These are phyloP conservation scores for Otus scops DNA, from an alignment of 2,797 vertebrate species.

Conservation along the genomic window DNA sequence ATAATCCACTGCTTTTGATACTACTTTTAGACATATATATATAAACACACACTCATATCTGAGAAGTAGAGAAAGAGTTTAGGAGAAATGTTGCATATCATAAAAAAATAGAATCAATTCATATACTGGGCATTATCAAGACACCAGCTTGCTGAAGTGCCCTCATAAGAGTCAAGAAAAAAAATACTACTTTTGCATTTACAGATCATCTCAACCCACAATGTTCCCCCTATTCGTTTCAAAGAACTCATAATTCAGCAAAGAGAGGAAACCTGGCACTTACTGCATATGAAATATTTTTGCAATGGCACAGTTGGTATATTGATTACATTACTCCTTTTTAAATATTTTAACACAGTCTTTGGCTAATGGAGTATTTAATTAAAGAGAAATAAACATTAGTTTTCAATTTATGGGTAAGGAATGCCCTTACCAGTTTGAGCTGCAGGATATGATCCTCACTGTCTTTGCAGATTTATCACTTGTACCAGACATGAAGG, in stretches of 20 bases:
- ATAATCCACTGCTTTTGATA: neutral
- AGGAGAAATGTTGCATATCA: neutral
- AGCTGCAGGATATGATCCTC: neutral
- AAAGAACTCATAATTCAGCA: neutral
- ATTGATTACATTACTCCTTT: neutral
- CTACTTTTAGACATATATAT: neutral
- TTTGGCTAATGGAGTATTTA: conserved; percentile 14
- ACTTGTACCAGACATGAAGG: neutral
- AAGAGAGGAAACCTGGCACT: neutral
- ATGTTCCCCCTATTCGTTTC: neutral
- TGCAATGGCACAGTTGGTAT: neutral
- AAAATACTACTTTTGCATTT: neutral
- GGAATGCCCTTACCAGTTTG: neutral
- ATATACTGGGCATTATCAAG: neutral
- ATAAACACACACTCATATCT: neutral
- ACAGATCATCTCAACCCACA: neutral
- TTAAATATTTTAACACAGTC: conserved; percentile 18
- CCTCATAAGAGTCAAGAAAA: neutral
- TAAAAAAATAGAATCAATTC: neutral
- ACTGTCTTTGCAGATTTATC: conserved; percentile 16
- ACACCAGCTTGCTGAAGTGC: neutral
- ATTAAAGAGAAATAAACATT: conserved; percentile 44
- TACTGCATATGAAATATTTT: neutral
- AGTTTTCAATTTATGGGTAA: neutral
- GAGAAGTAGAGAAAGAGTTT: neutral